Percentiles rank a stretch among this genome's conserved stretches.
phyloP scores from a whole-genome alignment of 2,113 vertebrate species.

The Trochalopteron elliotii region DNA sequence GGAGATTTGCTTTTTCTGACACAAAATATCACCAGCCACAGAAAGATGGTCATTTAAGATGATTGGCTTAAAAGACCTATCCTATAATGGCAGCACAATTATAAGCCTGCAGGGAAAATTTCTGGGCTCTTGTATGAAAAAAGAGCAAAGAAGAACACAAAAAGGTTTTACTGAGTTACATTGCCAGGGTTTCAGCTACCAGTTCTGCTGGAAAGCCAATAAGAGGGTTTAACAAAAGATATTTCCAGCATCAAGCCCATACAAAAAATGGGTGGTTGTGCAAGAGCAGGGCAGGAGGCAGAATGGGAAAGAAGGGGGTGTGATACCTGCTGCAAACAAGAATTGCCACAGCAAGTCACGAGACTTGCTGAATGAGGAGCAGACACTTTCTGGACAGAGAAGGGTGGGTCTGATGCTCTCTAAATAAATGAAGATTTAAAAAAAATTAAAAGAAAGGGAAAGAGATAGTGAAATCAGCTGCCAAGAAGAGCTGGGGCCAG shows the following conservation, averaged over 20 bases:
- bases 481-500: conserved; percentile 55
- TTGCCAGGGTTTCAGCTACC: conserved; percentile 40
- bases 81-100: conserved; percentile 52
- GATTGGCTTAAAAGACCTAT: conserved; percentile 37
- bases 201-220: conserved; percentile 12
- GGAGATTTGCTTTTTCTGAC: not conserved
- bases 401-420: not conserved
- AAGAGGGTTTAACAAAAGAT: conserved; percentile 28
- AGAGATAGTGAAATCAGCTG: conserved; percentile 33
- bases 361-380: not conserved
- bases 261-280: not conserved
- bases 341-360: not conserved
- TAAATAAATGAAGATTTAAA: not conserved
- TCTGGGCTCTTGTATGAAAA: conserved; percentile 34
- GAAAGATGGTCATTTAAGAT: conserved; percentile 36
- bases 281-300: not conserved
- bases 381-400: not conserved
- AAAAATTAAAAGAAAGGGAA: conserved; percentile 15
- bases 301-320: not conserved
- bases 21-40: not conserved
- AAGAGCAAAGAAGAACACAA: conserved; percentile 33
- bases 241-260: not conserved
- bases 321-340: not conserved
- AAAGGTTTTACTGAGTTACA: conserved; percentile 23
- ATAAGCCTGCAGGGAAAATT: conserved; percentile 47